Base-by-base conservation (phyloP, 2,797 vertebrate species). In the Aplochiton taeniatus region DNA sequence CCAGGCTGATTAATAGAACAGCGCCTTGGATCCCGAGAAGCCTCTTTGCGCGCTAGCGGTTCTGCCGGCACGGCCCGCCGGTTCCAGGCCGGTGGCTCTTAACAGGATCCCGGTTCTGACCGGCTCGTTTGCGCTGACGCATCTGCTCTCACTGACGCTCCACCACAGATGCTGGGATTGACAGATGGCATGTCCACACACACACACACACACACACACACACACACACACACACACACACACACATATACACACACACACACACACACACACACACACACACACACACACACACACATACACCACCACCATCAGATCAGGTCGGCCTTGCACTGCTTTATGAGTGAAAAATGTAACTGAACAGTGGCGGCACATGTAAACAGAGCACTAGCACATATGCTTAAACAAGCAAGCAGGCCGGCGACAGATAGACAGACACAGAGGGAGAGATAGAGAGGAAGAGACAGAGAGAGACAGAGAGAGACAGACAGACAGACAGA, bases 1-100 rank as follows among this genome's bases (percentile, higher is more conserved):
- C 65, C 41, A 31, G 43, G 69, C 70, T 72, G 72, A 87, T 81
- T 83, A 84, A 74, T 41, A 20, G 64, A 61, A 55, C 68, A 31
- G 47, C 67, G 71, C 31, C 71, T 70, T 63, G 71, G 69, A 66
- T 74, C 83, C 65, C 12, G 4, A 76, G 58, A 81, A 74, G 72
- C 64, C 60, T 50, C 72, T 66, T 65, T 68, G 56, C 81, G 72
- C 66, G 80, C 83, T 83, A 81, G 69, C 2, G 20, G 63, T 73
- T 60, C 73, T 52, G 60, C 79, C 70, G 75, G 55, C 67, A 67
- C 73, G 14, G 9, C 52, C 13, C 63, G 49, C 42, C 51, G 17
- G 79, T 87, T 89, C 80, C 83, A 77, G 82, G 74, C 72, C 82
- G 74, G 77, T 65, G 67, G 63, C 62, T 13, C 77, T 80, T 86